Conservation (phyloP, 2,113 vertebrate species). For the Mesembrinibis cayennensis region DNA sequence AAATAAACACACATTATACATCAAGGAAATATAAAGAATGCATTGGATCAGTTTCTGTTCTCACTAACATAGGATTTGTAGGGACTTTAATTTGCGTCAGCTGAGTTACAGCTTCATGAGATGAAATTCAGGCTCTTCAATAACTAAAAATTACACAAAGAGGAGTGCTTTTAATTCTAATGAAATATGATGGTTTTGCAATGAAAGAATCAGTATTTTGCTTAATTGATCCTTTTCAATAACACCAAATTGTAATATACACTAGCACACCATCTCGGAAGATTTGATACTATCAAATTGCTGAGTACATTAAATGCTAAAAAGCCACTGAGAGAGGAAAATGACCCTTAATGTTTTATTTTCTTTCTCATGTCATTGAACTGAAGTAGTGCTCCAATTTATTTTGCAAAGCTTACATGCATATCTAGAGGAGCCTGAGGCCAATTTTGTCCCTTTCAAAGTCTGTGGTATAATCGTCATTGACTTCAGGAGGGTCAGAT, state of each 20-base stretch:
- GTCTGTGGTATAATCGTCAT: background rate
- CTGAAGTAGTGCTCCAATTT: background rate
- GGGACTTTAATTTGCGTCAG: background rate
- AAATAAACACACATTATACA: background rate
- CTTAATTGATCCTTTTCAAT: background rate
- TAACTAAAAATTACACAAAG: background rate
- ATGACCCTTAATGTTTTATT: background rate
- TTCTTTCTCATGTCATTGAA: background rate
- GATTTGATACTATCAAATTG: background rate
- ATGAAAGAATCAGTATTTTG: background rate
- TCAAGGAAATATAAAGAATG: background rate
- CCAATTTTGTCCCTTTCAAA: background rate
- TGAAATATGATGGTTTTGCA: background rate
- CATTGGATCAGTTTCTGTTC: background rate
- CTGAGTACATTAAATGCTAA: background rate
- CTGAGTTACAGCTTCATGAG: background rate
- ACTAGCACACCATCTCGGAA: background rate
- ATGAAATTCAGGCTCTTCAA: background rate
- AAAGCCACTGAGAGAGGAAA: background rate
- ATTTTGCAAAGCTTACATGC: background rate
- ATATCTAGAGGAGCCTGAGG: background rate
- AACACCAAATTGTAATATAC: background rate
- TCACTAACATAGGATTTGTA: background rate
- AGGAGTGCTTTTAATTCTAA: background rate
- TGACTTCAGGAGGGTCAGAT: background rate